These are phyloP conservation scores for Scomber scombrus DNA, from an alignment of 2,113 vertebrate species.

Conservation along the genomic window DNA sequence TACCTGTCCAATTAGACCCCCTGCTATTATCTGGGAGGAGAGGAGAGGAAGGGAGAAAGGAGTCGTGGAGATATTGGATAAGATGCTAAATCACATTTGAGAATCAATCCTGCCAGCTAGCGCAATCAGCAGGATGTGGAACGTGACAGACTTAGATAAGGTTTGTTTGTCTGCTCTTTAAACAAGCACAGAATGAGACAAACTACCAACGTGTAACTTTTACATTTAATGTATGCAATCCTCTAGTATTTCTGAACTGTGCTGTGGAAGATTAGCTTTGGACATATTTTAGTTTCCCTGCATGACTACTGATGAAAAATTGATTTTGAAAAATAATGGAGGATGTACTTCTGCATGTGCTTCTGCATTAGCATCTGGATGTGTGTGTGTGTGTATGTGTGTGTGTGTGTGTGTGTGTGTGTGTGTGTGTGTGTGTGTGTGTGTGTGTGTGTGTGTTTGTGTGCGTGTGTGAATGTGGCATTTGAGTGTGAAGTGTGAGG, in stretches of 20 bases:
- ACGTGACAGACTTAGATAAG: slow-evolving; percentile 55
- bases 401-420: slow-evolving; percentile 16
- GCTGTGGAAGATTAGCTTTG: slow-evolving; percentile 48
- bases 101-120: slow-evolving; percentile 48
- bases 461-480: slow-evolving; percentile 1
- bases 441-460: neutral
- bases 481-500: too few species aligned
- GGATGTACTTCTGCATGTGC: slow-evolving; percentile 1
- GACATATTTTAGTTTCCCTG: slow-evolving; percentile 30
- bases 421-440: too few species aligned
- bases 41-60: slow-evolving; percentile 2
- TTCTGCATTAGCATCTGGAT: too few species aligned
- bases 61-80: slow-evolving; percentile 49
- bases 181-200: slow-evolving; percentile 34
- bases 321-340: slow-evolving; percentile 1
- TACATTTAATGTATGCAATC: slow-evolving; percentile 36
- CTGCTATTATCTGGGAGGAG: slow-evolving; percentile 52
- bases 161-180: slow-evolving; percentile 57
- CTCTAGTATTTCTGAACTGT: slow-evolving; percentile 17
- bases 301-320: slow-evolving; percentile 23
- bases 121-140: slow-evolving; percentile 45
- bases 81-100: slow-evolving; percentile 40
- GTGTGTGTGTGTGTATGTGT: neutral
- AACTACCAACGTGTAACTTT: slow-evolving; percentile 27
- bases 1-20: slow-evolving; percentile 72